These are phyloP conservation scores for Amblyjoppa proteus DNA, from an alignment of 2,888 invertebrate genomes.

Conservation along the genomic window DNA sequence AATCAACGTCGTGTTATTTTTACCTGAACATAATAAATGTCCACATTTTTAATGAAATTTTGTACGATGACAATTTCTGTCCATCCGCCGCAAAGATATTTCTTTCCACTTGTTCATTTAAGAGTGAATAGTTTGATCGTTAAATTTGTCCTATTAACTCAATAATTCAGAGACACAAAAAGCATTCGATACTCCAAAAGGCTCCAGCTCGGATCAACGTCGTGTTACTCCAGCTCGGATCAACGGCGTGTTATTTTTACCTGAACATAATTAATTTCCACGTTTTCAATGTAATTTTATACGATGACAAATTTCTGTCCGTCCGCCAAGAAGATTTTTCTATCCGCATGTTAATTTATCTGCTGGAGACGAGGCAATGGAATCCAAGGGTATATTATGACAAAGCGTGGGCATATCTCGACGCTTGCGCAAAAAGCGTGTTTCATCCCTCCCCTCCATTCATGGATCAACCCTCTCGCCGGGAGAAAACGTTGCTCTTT, in stretches of 20 bases:
- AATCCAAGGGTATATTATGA: slow-evolving; percentile 23
- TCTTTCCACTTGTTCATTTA: too few relatives aligned
- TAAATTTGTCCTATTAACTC: too few relatives aligned
- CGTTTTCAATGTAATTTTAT: background rate
- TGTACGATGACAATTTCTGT: too few relatives aligned
- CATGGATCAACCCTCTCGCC: slow-evolving; percentile 78
- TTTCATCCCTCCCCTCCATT: slow-evolving; percentile 75
- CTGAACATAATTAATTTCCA: background rate
- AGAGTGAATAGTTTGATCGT: too few relatives aligned
- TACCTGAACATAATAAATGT: too few relatives aligned
- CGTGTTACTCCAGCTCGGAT: too few relatives aligned
- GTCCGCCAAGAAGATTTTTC: background rate
- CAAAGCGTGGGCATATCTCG: slow-evolving; percentile 75
- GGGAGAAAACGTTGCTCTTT: slow-evolving; percentile 72
- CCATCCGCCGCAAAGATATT: too few relatives aligned
- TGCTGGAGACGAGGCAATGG: background rate
- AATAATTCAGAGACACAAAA: too few relatives aligned
- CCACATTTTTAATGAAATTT: too few relatives aligned
- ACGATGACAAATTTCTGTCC: background rate
- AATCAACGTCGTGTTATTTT: background rate
- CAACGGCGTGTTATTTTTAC: background rate
- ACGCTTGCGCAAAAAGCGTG: slow-evolving; percentile 74
- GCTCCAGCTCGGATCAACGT: too few relatives aligned
- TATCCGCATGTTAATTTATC: background rate
- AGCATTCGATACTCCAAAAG: too few relatives aligned